Conservation (phyloP, 2,888 invertebrate species). For the Crepidodera aurea region DNA sequence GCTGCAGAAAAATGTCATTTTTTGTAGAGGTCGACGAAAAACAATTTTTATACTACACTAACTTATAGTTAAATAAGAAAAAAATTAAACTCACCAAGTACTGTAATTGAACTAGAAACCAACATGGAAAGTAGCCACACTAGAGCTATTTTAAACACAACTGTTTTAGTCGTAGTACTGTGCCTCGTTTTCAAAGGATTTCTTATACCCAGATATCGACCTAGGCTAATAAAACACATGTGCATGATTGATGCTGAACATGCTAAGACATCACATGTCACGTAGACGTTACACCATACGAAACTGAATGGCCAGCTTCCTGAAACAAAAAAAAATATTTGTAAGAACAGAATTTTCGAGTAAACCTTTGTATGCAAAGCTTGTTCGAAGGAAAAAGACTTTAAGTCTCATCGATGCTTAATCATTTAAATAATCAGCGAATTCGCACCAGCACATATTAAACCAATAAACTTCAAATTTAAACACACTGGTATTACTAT, state of each 20-base stretch:
- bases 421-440: too few relatives aligned
- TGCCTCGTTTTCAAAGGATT: slow-evolving; percentile 88
- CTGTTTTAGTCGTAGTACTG: slow-evolving; percentile 82
- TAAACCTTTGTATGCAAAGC: not conserved
- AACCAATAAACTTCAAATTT: too few relatives aligned
- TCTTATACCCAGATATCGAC: slow-evolving; percentile 87
- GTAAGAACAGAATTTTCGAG: not conserved
- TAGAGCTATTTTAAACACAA: slow-evolving; percentile 86
- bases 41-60: too few relatives aligned
- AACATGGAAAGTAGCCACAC: slow-evolving; percentile 93
- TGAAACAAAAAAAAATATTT: slow-evolving; percentile 62
- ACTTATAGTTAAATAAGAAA: too few relatives aligned
- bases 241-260: slow-evolving; percentile 96
- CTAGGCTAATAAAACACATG: slow-evolving; percentile 91
- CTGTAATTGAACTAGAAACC: slow-evolving; percentile 86
- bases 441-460: too few relatives aligned
- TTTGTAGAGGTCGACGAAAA: too few relatives aligned
- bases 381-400: too few relatives aligned
- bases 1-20: too few relatives aligned
- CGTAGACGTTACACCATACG: slow-evolving; percentile 93
- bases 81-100: slow-evolving; percentile 71
- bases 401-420: too few relatives aligned
- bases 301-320: slow-evolving; percentile 93
- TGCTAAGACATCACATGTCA: slow-evolving; percentile 94
- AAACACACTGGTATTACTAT: too few relatives aligned